Base-by-base conservation (phyloP, 2,113 vertebrate species). In the Lasiurus borealis region DNA sequence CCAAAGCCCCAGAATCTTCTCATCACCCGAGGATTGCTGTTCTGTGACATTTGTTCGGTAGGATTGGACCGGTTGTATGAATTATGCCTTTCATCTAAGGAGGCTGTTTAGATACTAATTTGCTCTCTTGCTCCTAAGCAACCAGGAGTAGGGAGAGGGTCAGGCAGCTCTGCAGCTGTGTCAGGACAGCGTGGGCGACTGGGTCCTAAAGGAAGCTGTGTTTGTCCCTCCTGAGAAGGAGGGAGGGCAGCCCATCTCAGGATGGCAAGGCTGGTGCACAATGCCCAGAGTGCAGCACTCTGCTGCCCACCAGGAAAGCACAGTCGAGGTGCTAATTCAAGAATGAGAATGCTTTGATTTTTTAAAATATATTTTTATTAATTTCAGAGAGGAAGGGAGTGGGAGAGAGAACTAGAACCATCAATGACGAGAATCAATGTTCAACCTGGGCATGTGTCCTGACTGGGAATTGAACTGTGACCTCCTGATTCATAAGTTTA, bases 121-220 rank as follows among this genome's bases (percentile, higher is more conserved):
- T 92, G 46, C 64, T 96, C 34, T 71, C 34, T 86, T 84, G 85
- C 81, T 92, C 90, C 82, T 87, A 73, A 87, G 91, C 66, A 87
- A 66, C 76, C 23, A 10, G 4, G 31, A 86, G 19, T 18, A 69
- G 50, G 71, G 64, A 96, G 34, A 85, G 69, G 83, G 68, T 59
- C 84, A 72, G 62, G 40, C 62, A 95, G 77, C 68, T 66, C 66
- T 82, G 23, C 6, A 72, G 78, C 83, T 71, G 29, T 52, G 93
- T 86, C 80, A 83, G 27, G 85, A 71, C 8, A 64, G 36, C 34
- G 11, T 71, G 44, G 93, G 40, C 27, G n/a, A 5, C 75, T 96
- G 77, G 52, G 71, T 75, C 94, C 84, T 93, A 69, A 48, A 69
- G 69, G 75, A 77, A 71, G 75, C 50, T 54, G 25, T 75, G 48